Conservation (phyloP, 2,797 vertebrate species). For the Petrocephalus sullivani region DNA sequence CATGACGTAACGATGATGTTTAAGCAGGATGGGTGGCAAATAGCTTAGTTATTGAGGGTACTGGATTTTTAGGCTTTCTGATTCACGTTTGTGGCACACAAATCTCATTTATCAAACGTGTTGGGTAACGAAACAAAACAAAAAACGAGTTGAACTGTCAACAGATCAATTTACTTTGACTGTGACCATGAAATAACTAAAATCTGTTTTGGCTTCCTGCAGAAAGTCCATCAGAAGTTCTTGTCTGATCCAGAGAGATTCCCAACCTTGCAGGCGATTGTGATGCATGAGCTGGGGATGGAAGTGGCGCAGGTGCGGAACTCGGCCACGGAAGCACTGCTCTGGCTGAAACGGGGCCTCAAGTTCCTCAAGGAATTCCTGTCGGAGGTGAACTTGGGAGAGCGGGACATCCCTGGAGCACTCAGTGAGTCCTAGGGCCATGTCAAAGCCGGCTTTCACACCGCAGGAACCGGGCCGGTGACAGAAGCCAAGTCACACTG, state of each 20-base stretch:
- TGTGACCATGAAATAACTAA: not conserved
- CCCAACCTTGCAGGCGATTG: slow-evolving; percentile 89
- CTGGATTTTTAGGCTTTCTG: not conserved
- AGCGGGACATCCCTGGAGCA: slow-evolving; percentile 84
- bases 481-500: not conserved
- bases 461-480: too few species aligned
- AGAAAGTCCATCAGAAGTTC: slow-evolving; percentile 97
- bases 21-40: not conserved
- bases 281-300: slow-evolving; percentile 77
- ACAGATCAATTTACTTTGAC: not conserved
- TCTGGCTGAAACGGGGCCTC: slow-evolving; percentile 92
- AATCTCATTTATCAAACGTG: not conserved
- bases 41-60: not conserved
- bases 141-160: not conserved
- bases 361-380: slow-evolving; percentile 96
- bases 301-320: slow-evolving; percentile 81
- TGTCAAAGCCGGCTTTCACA: not conserved
- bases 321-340: slow-evolving; percentile 90
- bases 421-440: slow-evolving; percentile 72
- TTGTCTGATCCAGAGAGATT: slow-evolving; percentile 79
- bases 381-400: slow-evolving; percentile 77
- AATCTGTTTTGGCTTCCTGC: slow-evolving; percentile 1
- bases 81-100: not conserved
- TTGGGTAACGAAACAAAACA: not conserved
- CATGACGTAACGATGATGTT: not conserved